Evolutionary conservation across 2,888 invertebrate genomes (phyloP).

Genomic region (Chloroclystis v-ata): DNA sequence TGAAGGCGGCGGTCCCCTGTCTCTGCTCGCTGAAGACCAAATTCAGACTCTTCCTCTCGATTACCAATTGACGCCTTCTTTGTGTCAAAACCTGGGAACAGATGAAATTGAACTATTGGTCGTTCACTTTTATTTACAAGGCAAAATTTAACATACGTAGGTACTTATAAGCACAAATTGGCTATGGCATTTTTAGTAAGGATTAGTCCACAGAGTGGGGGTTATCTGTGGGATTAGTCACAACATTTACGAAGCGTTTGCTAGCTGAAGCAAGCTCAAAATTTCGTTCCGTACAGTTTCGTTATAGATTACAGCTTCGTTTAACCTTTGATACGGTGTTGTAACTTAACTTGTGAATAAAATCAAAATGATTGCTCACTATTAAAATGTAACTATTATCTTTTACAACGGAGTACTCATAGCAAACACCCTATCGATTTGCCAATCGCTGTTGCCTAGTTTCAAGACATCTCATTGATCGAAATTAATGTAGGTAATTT

Average conservation of each 20-base stretch:
- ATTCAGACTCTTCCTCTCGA: constrained; percentile 84
- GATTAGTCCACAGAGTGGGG: no score
- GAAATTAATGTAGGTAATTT: neutral
- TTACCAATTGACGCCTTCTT: constrained; percentile 74
- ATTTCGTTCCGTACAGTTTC: constrained; percentile 30
- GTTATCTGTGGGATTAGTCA: no score
- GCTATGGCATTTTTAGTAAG: no score
- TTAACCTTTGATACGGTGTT: constrained; percentile 27
- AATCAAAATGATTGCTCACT: constrained; percentile 20
- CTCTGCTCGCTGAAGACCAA: constrained; percentile 85
- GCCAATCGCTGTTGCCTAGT: constrained; percentile 4
- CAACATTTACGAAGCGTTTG: neutral
- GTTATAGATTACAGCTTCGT: neutral
- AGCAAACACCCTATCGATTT: constrained; percentile 2
- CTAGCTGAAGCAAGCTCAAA: constrained; percentile 36
- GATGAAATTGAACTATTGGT: neutral
- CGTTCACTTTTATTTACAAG: no score
- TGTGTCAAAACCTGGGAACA: constrained; percentile 78
- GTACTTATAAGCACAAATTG: no score
- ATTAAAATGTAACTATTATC: constrained; percentile 10
- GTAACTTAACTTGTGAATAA: constrained; percentile 21
- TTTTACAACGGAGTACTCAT: constrained; percentile 6
- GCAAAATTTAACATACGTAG: no score
- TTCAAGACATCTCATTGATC: neutral
- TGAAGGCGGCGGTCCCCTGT: constrained; percentile 75